Evolutionary conservation across 1,140 invertebrate genomes (phyloP).

Genomic region (Stegodyphus mimosarum): DNA sequence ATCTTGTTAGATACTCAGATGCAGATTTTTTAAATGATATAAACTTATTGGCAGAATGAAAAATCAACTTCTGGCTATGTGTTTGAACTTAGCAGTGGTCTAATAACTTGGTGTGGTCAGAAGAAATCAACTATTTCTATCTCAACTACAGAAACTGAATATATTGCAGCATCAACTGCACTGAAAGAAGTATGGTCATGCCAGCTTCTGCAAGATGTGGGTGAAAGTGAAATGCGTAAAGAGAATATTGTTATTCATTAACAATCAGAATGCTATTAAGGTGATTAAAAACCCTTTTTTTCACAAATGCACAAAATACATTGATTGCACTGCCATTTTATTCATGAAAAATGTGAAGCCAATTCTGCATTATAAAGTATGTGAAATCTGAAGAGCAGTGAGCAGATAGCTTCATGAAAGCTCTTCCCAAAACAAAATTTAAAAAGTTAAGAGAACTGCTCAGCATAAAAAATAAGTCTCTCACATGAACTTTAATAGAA

Average conservation of each 20-base stretch:
- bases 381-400: conserved; percentile 62
- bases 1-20: conserved; percentile 64
- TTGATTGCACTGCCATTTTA: conserved; percentile 67
- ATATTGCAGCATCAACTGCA: not conserved
- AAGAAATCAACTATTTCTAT: conserved; percentile 1
- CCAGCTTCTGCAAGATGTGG: conserved; percentile 23
- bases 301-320: conserved; percentile 66
- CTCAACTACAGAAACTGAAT: conserved; percentile 35
- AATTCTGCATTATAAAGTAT: conserved; percentile 22
- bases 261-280: conserved; percentile 65
- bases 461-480: not conserved
- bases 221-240: not conserved
- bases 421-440: conserved; percentile 13
- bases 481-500: not conserved
- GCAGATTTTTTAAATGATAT: conserved; percentile 68
- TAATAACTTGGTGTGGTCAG: too few species aligned
- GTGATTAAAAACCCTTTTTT: conserved; percentile 67
- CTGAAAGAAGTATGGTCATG: conserved; percentile 28
- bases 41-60: conserved; percentile 25
- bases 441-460: not conserved
- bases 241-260: conserved; percentile 52
- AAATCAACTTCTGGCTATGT: conserved; percentile 38
- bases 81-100: not conserved
- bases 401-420: conserved; percentile 67
- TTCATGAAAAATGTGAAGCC: conserved; percentile 64